Percentiles rank a stretch among this genome's conserved stretches.
These are phyloP conservation scores for Megaceryle maxima DNA, from an alignment of 2,113 vertebrate genomes.

Conservation along the genomic window DNA sequence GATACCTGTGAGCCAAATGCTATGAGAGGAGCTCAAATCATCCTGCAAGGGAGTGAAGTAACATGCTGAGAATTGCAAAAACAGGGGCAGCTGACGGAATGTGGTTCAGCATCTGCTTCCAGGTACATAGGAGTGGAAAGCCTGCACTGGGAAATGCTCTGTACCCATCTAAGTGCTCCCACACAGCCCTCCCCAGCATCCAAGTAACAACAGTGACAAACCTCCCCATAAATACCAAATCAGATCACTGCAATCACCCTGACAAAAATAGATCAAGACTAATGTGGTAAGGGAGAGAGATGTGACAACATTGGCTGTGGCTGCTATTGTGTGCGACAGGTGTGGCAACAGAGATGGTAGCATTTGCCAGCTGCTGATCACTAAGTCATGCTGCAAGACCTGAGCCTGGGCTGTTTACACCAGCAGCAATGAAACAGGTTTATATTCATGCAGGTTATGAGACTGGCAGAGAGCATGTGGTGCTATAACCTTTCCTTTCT, in stretches of 20 bases:
- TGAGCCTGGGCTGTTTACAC: background rate
- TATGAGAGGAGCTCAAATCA: background rate
- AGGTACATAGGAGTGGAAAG: background rate
- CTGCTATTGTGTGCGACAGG: background rate
- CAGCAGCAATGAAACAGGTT: background rate
- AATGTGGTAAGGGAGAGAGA: background rate
- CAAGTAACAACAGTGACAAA: background rate
- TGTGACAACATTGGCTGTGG: background rate
- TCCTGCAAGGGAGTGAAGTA: background rate
- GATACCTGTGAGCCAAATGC: background rate
- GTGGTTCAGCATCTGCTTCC: background rate
- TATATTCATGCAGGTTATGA: background rate
- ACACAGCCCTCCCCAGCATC: background rate
- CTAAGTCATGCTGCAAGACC: background rate
- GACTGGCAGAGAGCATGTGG: background rate
- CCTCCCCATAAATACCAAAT: background rate
- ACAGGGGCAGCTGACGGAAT: background rate
- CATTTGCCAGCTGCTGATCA: background rate
- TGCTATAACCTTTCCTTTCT: background rate
- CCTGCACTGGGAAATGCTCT: background rate
- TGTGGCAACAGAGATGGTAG: background rate
- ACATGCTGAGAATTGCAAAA: background rate
- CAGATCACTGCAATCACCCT: background rate
- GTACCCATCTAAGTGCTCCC: background rate
- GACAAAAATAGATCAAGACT: background rate